Base-by-base conservation (phyloP, 2,888 invertebrate species). In the Cantharis rustica region DNA sequence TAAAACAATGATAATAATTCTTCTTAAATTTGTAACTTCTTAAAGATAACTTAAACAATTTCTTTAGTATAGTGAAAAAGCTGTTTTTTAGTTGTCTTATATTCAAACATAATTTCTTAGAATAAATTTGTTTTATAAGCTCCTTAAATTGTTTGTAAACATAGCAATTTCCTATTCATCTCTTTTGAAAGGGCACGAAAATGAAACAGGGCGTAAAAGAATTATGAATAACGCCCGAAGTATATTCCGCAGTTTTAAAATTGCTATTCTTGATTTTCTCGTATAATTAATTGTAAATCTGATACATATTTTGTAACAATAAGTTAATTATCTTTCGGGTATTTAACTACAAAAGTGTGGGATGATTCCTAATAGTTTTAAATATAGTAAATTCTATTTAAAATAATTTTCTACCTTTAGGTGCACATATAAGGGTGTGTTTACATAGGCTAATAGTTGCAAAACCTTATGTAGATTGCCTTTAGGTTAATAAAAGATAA, bases 81-180 rank as follows among this genome's bases (percentile, higher is more conserved):
- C 31, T 66, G 66, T 68, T 72, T 66, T 68, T 15, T n/a, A 15
- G 16, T 68, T 23, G 11, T 47, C 62, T 16, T 47, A 16, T 68
- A 27, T 68, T 69, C 69, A 23, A 62, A 61, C 26, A 69, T 61
- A 68, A 74, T 74, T 69, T 70, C 63, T 74, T 74, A 73, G 70
- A 73, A 73, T 72, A 76, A 76, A 76, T 72, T 72, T 72, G 69
- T 72, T 72, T 73, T 69, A 70, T 76, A 76, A 76, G 75, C 61
- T 68, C 23, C 73, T 61, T 73, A 76, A 76, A 76, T 76, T 73
- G 76, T 73, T 76, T 76, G 76, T 76, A 76, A 76, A 76, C 76
- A 76, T 76, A 76, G 76, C 76, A 76, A 76, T 76, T 76, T 76
- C 77, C 74, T 77, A 73, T 74, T 71, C 72, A 77, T 68, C 72